Evolutionary conservation across 2,888 invertebrate genomes (phyloP), one percentile per base, ranked within the genome.

Genomic region (Drosophila emarginata): DNA sequence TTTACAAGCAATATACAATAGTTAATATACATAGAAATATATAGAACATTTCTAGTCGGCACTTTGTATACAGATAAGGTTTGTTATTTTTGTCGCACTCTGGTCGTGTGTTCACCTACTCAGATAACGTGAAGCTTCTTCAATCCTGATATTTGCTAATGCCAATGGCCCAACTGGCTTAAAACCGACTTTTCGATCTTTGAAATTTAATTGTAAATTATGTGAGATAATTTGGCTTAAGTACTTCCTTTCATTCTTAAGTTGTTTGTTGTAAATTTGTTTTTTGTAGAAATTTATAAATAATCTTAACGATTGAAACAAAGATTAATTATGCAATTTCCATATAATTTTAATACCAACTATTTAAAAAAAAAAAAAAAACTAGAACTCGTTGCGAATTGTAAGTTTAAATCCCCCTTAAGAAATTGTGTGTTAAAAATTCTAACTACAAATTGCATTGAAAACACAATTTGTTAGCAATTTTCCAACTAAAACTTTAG

Each of bases 21-120:
- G 50, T 18, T 51, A 51, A 54, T 14, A 11, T 51, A 23, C 12
- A 32, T 51, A 51, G 2, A 9, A 26, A 5, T 32, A 54, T 14
- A 5, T 15, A 45, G 15, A 45, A 18, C 15, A 15, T 18, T 45
- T 45, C 15, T 15, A 9, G 15, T 52, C 32, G 54, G 32, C 54
- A 54, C 36, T 28, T 52, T 52, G n/a, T 3, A 52, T 28, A 52
- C 32, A 36, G 54, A 54, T 54, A 54, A 36, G 54, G n/a, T 54
- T n/a, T 52, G 50, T 32, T 32, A 32, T 32, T 32, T 0, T 32
- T 32, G 32, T 32, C 32, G 11, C 26, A 18, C 36, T 54, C 26
- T 32, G 32, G 32, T 32, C 32, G 32, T 32, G 32, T 32, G 32
- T 32, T 32, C 40, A 23, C 4, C 52, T 9, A 14, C 26, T 52